Percentiles rank a stretch among this genome's conserved stretches.
Conservation (phyloP, 1,140 invertebrate species). For the Eumeta japonica region DNA sequence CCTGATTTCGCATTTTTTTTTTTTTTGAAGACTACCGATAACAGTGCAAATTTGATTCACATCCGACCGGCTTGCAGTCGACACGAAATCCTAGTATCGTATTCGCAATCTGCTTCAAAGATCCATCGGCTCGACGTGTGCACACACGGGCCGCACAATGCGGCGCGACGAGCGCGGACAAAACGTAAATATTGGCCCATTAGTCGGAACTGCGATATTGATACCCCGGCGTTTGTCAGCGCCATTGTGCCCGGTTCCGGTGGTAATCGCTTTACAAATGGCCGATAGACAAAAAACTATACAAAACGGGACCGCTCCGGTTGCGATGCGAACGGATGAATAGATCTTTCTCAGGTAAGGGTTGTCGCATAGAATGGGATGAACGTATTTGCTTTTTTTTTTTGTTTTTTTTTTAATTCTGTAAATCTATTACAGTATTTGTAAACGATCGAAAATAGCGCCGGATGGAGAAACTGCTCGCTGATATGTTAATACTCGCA, state of each 20-base stretch:
- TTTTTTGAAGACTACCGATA: too few relatives aligned
- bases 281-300: conserved; percentile 25
- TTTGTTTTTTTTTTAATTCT: too few relatives aligned
- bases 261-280: conserved; percentile 38
- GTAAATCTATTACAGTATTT: too few relatives aligned
- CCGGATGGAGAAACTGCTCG: too few relatives aligned
- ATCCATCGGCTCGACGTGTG: too few relatives aligned
- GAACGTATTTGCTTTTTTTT: too few relatives aligned
- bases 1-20: neutral
- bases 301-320: conserved; percentile 16
- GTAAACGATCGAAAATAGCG: too few relatives aligned
- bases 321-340: conserved; percentile 21
- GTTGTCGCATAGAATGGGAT: too few relatives aligned
- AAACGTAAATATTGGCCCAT: conserved; percentile 47
- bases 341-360: conserved; percentile 27
- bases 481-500: too few relatives aligned
- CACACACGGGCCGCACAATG: too few relatives aligned
- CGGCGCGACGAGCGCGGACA: conserved; percentile 34
- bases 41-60: neutral
- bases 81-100: too few relatives aligned
- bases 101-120: too few relatives aligned
- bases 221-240: conserved; percentile 37
- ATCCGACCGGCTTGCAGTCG: conserved; percentile 21
- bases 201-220: conserved; percentile 48
- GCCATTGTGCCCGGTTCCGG: conserved; percentile 42